Percentiles rank a stretch among this genome's conserved stretches.
Evolutionary conservation across 2,888 invertebrate genomes (phyloP).

Genomic region (Galerucella pusilla): DNA sequence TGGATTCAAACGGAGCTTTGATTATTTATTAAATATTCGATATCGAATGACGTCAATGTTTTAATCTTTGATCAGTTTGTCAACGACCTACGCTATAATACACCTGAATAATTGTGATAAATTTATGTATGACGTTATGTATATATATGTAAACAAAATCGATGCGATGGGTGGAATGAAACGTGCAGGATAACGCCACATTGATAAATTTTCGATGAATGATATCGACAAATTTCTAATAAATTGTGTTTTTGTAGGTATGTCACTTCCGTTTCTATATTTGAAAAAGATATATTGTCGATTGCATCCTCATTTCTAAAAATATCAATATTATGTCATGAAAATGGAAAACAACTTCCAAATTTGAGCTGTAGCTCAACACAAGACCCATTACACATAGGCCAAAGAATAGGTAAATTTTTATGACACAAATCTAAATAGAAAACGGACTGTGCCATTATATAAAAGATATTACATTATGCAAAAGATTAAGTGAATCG

Average conservation of each 20-base stretch:
- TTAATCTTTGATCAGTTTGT: constrained; percentile 11
- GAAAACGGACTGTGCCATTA: no score
- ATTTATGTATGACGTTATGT: constrained; percentile 25
- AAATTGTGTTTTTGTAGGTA: not conserved
- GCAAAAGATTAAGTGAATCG: no score
- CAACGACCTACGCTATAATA: constrained; percentile 21
- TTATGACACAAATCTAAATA: no score
- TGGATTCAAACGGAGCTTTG: not conserved
- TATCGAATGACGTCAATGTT: not conserved
- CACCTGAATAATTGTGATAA: constrained; percentile 25
- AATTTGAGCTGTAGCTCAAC: no score
- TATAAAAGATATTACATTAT: no score
- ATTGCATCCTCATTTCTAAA: not conserved
- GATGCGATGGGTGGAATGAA: constrained; percentile 1
- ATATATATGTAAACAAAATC: constrained; percentile 29
- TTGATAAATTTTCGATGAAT: not conserved
- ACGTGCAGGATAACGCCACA: not conserved
- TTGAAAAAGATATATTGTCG: not conserved
- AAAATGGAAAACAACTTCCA: not conserved
- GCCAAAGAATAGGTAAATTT: no score
- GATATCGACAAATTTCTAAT: constrained; percentile 5
- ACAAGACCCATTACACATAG: no score
- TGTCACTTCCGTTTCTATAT: not conserved
- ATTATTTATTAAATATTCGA: not conserved
- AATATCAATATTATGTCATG: not conserved